phyloP scores from a whole-genome alignment of 2,113 vertebrate species.

The Myodes glareolus region DNA sequence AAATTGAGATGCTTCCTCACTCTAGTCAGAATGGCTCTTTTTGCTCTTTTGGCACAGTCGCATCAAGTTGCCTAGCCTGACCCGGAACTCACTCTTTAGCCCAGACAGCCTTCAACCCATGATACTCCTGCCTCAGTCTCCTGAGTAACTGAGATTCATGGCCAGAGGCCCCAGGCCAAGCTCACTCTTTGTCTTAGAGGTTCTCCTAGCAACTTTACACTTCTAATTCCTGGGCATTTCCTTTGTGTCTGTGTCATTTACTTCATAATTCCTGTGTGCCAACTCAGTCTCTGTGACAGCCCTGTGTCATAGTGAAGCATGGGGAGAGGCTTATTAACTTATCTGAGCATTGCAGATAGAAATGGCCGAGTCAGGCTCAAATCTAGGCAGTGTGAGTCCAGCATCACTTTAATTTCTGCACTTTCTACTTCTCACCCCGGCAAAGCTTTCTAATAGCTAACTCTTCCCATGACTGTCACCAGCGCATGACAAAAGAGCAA shows the following conservation, averaged over 20 bases:
- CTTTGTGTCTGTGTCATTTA: not conserved
- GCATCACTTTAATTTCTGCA: not conserved
- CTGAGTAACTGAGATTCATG: not conserved
- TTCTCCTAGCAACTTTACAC: not conserved
- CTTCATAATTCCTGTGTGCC: not conserved
- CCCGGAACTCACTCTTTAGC: not conserved
- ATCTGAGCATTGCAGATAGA: not conserved
- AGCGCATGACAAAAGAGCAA: not conserved
- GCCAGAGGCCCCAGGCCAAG: not conserved
- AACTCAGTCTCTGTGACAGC: not conserved
- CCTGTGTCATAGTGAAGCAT: not conserved
- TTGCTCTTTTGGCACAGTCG: too few relatives aligned
- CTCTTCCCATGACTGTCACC: too few relatives aligned
- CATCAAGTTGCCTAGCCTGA: not conserved
- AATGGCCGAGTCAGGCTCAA: not conserved
- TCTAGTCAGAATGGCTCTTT: not conserved
- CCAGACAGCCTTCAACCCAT: not conserved
- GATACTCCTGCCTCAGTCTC: not conserved
- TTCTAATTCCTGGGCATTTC: not conserved
- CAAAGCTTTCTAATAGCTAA: not conserved
- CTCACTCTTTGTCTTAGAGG: not conserved
- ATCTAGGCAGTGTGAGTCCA: not conserved
- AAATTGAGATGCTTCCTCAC: not conserved
- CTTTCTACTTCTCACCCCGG: not conserved
- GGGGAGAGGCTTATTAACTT: not conserved